A percentile compares a stretch with the other conserved stretches of the same genome.
Evolutionary conservation across 2,797 vertebrate genomes (phyloP).

Genomic region (Microctenopoma lineatum): DNA sequence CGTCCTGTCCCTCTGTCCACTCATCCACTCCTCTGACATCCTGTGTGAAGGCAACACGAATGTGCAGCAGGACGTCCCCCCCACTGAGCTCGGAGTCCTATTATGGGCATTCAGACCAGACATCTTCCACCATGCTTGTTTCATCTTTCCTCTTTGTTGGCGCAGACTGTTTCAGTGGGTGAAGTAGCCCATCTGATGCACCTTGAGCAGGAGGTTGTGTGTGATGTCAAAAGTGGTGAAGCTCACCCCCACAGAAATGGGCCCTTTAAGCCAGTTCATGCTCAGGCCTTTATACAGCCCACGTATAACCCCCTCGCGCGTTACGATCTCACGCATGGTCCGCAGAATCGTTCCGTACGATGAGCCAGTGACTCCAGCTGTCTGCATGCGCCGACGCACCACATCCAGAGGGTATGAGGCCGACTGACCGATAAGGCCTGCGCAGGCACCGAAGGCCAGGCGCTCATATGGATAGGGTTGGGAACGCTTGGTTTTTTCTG

Average conservation of each 20-base stretch:
- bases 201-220: slow-evolving; percentile 88
- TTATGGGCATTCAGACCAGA: slow-evolving; percentile 8
- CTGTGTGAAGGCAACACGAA: slow-evolving; percentile 22
- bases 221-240: slow-evolving; percentile 95
- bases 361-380: slow-evolving; percentile 91
- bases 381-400: slow-evolving; percentile 97
- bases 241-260: slow-evolving; percentile 94
- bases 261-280: slow-evolving; percentile 99
- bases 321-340: slow-evolving; percentile 88
- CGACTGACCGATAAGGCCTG: slow-evolving; percentile 93
- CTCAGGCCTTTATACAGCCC: slow-evolving; percentile 97
- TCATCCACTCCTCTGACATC: slow-evolving; percentile 12
- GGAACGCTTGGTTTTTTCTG: slow-evolving; percentile 86
- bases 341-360: slow-evolving; percentile 83
- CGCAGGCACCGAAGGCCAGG: slow-evolving; percentile 92
- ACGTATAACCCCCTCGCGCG: slow-evolving; percentile 87
- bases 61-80: slow-evolving; percentile 17
- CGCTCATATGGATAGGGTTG: slow-evolving; percentile 91
- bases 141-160: slow-evolving; percentile 18
- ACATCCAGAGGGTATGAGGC: slow-evolving; percentile 97
- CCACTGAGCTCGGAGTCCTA: slow-evolving; percentile 14
- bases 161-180: slow-evolving; percentile 76
- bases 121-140: slow-evolving; percentile 12
- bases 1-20: neutral
- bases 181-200: slow-evolving; percentile 76